phyloP scores from a whole-genome alignment of 2,888 invertebrate species.

The Cephus pulcher region DNA sequence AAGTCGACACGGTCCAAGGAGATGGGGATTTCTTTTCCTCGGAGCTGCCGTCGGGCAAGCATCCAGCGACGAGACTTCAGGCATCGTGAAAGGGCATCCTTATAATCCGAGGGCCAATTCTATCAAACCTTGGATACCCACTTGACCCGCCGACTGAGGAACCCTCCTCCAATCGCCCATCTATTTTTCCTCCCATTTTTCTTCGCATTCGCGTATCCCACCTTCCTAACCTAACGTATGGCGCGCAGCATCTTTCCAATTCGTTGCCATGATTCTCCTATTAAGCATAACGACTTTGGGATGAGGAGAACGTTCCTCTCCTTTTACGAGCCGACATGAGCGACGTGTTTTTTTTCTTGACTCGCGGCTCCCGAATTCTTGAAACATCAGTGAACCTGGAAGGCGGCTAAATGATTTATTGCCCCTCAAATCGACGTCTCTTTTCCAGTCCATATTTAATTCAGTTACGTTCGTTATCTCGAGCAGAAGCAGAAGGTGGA shows the following conservation, averaged over 20 bases:
- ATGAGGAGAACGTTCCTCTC: neutral
- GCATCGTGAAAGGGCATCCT: neutral
- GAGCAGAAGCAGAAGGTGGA: conserved; percentile 17
- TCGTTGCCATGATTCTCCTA: neutral
- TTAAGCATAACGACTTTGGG: neutral
- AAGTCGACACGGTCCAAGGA: neutral
- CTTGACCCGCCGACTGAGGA: neutral
- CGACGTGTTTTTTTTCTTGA: neutral
- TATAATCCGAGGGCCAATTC: neutral
- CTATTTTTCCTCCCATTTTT: neutral
- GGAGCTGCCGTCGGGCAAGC: neutral
- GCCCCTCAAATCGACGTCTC: neutral
- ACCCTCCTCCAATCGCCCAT: neutral
- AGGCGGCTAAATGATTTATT: neutral
- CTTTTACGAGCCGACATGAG: neutral
- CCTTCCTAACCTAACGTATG: neutral
- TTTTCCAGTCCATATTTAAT: conserved; percentile 12
- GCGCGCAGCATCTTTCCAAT: neutral
- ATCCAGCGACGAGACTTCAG: too few relatives aligned
- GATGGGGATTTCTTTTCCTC: neutral
- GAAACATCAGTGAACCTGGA: neutral
- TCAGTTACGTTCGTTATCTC: conserved; percentile 42
- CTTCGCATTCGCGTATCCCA: too few relatives aligned
- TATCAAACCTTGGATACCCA: neutral
- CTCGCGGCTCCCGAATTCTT: neutral